Percentiles rank a stretch among this genome's conserved stretches.
These are phyloP conservation scores for Caenorhabditis parvicauda DNA, from an alignment of 2,888 invertebrate species.

Conservation along the genomic window DNA sequence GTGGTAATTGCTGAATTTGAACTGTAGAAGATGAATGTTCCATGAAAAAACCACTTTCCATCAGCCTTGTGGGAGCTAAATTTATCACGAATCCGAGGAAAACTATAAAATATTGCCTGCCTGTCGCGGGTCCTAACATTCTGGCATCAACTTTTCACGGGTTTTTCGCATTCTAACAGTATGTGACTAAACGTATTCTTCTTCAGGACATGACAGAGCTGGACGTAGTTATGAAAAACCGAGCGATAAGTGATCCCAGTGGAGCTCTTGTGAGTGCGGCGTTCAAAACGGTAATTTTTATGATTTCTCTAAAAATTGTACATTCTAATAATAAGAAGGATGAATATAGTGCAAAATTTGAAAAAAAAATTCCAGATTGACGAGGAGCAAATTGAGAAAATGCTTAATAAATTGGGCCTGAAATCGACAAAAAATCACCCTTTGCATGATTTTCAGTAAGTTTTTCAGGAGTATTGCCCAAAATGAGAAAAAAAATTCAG, in stretches of 20 bases:
- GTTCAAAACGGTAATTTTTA: conserved; percentile 10
- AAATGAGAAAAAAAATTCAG: not conserved
- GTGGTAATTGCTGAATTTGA: too few relatives aligned
- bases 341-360: too few relatives aligned
- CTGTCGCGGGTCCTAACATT: too few relatives aligned
- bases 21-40: too few relatives aligned
- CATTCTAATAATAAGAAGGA: too few relatives aligned
- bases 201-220: conserved; percentile 15
- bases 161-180: too few relatives aligned
- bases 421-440: conserved; percentile 16
- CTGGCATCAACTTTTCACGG: too few relatives aligned
- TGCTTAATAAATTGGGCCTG: conserved; percentile 18
- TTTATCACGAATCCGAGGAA: too few relatives aligned
- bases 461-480: not conserved
- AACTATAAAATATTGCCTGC: too few relatives aligned
- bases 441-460: conserved; percentile 23
- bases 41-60: too few relatives aligned
- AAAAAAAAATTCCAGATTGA: conserved; percentile 20
- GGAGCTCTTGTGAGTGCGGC: conserved; percentile 18
- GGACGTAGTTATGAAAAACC: conserved; percentile 22
- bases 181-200: too few relatives aligned
- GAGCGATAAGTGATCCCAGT: conserved; percentile 13
- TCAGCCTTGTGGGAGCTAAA: too few relatives aligned
- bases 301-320: not conserved
- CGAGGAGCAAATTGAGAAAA: conserved; percentile 22